These are phyloP conservation scores for Tanypteryx hageni DNA, from an alignment of 2,888 invertebrate species.

Conservation along the genomic window DNA sequence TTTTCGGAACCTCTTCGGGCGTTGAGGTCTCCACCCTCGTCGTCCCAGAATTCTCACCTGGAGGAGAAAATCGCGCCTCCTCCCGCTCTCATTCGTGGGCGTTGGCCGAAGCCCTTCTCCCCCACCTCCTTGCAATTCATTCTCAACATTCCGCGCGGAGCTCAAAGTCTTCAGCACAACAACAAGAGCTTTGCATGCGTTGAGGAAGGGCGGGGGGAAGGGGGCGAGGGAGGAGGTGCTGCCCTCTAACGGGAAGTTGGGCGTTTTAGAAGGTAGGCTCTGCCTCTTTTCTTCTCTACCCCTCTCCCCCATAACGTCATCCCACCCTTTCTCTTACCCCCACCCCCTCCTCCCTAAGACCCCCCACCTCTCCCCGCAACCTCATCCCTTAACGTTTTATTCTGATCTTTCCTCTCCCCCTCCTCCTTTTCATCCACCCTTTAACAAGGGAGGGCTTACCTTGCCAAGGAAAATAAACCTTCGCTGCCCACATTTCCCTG, in stretches of 20 bases:
- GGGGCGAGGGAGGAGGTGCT: constrained; percentile 4
- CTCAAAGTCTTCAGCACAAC: constrained; percentile 18
- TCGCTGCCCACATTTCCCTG: constrained; percentile 4
- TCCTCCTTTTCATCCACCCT: not conserved
- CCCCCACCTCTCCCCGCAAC: not conserved
- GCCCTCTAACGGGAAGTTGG: constrained; percentile 28
- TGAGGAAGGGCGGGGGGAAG: not conserved
- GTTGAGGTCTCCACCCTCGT: constrained; percentile 30
- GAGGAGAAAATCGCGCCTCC: not conserved
- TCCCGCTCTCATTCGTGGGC: constrained; percentile 18
- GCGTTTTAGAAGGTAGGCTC: constrained; percentile 30
- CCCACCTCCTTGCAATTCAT: not conserved
- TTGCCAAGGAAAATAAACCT: constrained; percentile 35
- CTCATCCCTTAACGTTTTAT: not conserved
- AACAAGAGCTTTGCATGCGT: constrained; percentile 6
- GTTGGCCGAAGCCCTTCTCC: not conserved
- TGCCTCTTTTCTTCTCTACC: not conserved
- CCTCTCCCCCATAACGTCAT: not conserved
- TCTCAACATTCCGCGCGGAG: constrained; percentile 3
- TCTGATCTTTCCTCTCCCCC: not conserved
- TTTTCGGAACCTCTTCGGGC: constrained; percentile 12
- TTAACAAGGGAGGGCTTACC: constrained; percentile 23
- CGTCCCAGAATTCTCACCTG: constrained; percentile 32
- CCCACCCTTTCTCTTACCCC: not conserved
- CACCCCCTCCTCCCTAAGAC: not conserved